These are phyloP conservation scores for Rhyzopertha dominica DNA, from an alignment of 1,140 invertebrate genomes.

Conservation along the genomic window DNA sequence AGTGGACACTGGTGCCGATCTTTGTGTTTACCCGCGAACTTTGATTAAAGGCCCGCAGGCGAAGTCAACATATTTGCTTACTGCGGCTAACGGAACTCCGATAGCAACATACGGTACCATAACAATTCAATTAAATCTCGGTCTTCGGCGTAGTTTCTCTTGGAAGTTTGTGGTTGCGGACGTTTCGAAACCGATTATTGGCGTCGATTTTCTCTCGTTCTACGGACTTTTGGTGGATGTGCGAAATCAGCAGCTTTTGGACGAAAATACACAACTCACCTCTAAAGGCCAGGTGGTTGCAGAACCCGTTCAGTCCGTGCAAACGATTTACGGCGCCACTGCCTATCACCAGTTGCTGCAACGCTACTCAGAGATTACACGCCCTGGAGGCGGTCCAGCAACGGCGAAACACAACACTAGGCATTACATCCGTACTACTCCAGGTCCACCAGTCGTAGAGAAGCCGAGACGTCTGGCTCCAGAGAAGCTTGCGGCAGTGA, in stretches of 20 bases:
- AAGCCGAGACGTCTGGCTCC: constrained; percentile 39
- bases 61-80: too few relatives aligned
- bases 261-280: too few relatives aligned
- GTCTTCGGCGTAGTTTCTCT: constrained; percentile 28
- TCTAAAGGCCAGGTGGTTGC: too few relatives aligned
- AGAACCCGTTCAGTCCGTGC: too few relatives aligned
- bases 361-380: neutral
- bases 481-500: constrained; percentile 30
- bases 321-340: too few relatives aligned
- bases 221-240: too few relatives aligned
- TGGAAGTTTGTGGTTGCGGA: constrained; percentile 43
- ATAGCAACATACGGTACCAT: constrained; percentile 42
- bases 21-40: constrained; percentile 4
- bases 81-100: too few relatives aligned
- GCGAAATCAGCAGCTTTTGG: too few relatives aligned
- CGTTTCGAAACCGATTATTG: constrained; percentile 37
- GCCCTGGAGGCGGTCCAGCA: neutral
- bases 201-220: constrained; percentile 46
- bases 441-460: constrained; percentile 39
- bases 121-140: constrained; percentile 35
- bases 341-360: too few relatives aligned
- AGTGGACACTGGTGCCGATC: constrained; percentile 15
- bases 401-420: neutral
- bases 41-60: too few relatives aligned
- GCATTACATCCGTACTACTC: constrained; percentile 35